These are phyloP conservation scores for Heliconius erato DNA, from an alignment of 2,888 invertebrate species.

Conservation along the genomic window DNA sequence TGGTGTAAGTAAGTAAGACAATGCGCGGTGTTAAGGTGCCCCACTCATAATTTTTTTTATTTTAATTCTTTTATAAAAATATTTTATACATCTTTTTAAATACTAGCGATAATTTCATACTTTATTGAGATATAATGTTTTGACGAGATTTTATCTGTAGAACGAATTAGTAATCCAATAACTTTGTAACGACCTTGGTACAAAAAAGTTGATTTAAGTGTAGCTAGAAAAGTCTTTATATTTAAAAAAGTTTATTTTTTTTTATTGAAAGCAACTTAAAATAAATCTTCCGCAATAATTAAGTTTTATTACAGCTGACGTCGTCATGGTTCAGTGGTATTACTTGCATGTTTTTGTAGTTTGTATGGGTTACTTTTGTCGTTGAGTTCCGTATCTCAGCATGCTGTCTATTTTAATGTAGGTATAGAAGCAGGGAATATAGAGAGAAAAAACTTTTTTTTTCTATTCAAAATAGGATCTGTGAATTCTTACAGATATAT, in stretches of 20 bases:
- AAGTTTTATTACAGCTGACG: background rate
- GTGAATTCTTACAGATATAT: too few relatives aligned
- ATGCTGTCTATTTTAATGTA: background rate
- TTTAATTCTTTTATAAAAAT: too few relatives aligned
- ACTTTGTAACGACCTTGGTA: background rate
- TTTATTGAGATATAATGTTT: background rate
- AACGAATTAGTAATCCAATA: constrained; percentile 9
- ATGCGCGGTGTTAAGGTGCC: too few relatives aligned
- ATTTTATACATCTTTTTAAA: background rate
- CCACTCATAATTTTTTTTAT: too few relatives aligned
- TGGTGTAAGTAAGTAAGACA: too few relatives aligned
- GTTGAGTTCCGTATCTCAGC: too few relatives aligned
- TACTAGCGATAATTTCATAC: background rate
- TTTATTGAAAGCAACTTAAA: background rate
- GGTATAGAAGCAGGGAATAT: too few relatives aligned
- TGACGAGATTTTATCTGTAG: background rate
- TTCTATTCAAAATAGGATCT: too few relatives aligned
- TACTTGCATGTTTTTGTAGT: background rate
- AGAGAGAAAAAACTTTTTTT: too few relatives aligned
- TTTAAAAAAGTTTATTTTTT: background rate
- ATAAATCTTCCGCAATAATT: background rate
- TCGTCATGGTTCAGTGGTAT: background rate
- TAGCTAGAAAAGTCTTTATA: background rate
- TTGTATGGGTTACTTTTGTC: too few relatives aligned
- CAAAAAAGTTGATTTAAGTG: background rate